Base-by-base conservation (phyloP, 2,888 invertebrate species). In the Pycnomerus fuliginosus region DNA sequence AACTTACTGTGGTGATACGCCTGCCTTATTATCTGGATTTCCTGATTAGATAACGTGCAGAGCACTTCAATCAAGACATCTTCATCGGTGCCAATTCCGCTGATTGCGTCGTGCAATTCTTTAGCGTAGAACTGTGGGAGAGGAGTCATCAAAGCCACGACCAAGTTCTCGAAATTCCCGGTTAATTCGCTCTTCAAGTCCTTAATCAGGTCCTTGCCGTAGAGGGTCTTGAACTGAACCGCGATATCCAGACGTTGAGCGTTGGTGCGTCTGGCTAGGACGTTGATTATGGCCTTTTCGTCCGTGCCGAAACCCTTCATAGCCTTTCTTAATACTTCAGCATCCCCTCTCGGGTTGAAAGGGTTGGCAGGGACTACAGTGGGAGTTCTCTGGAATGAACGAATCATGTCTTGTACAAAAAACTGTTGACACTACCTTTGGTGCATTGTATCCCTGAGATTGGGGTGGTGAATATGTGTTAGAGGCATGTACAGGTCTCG, bases 261-360 rank as follows among this genome's bases (percentile, higher is more conserved):
- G 64, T 94, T 93, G 53, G 85, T 85, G 33, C 96, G 82, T 52
- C 82, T 82, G 4, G 88, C 83, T 30, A 97, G 76, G 7, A 96
- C 84, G 57, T 86, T 83, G 44, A 94, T 92, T 58, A 96, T 86
- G 1, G 89, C 79, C 64, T 87, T 86, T 69, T 96, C 95, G 68
- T 96, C 90, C 0, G 95, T 95, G 17, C 94, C 91, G 58, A 89
- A 84, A 34, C 92, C 93, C 74, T 91, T 92, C 93, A 93, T 93
- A 0, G 93, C 92, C 61, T 86, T 87, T n/a, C 91, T 79, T 14
- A 93, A 76, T 1, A 82, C 74, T 56, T 85, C 85, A 0, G 91
- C 91, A 79, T 92, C 92, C 5, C 77, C 79, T 16, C 85, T 80
- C 2, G 91, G 80, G 64, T 90, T 83, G 72, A 90, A 90, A 1